phyloP scores from a whole-genome alignment of 2,113 vertebrate species.

The Clarias macrocephalus region DNA sequence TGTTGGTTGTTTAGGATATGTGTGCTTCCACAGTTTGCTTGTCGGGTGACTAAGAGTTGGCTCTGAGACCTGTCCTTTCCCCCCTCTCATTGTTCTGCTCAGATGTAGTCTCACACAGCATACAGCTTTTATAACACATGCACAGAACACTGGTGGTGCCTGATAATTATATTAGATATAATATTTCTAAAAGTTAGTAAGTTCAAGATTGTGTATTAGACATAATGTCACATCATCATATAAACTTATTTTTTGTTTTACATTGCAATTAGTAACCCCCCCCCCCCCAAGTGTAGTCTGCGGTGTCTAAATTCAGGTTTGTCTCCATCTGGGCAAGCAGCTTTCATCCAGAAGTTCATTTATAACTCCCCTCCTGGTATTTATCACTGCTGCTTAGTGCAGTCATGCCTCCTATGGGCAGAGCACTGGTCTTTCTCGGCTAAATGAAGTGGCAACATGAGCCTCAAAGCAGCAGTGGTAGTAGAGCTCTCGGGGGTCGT shows the following conservation, averaged over 20 bases:
- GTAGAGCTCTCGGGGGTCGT: slow-evolving; percentile 54
- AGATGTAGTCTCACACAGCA: slow-evolving; percentile 8
- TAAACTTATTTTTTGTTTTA: background rate
- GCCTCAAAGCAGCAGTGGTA: slow-evolving; percentile 53
- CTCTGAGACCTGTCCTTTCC: background rate
- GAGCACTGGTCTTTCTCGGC: background rate
- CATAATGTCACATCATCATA: background rate
- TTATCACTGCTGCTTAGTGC: slow-evolving; percentile 24
- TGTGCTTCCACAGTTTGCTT: background rate
- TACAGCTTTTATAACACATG: background rate
- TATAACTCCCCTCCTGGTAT: slow-evolving; percentile 35
- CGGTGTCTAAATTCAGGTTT: background rate
- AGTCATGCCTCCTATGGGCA: slow-evolving; percentile 25
- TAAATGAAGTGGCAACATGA: slow-evolving; percentile 54
- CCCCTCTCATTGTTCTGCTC: background rate
- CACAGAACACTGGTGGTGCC: background rate
- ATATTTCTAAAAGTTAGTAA: background rate
- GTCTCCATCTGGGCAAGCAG: background rate
- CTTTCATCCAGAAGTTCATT: slow-evolving; percentile 3
- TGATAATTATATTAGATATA: background rate
- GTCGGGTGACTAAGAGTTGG: background rate
- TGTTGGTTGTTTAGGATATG: slow-evolving; percentile 15
- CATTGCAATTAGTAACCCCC: background rate
- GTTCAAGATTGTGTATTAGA: background rate
- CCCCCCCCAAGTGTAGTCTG: background rate